These are phyloP conservation scores for Hippopotamyrus pictus DNA, from an alignment of 2,797 vertebrate species.

Conservation along the genomic window DNA sequence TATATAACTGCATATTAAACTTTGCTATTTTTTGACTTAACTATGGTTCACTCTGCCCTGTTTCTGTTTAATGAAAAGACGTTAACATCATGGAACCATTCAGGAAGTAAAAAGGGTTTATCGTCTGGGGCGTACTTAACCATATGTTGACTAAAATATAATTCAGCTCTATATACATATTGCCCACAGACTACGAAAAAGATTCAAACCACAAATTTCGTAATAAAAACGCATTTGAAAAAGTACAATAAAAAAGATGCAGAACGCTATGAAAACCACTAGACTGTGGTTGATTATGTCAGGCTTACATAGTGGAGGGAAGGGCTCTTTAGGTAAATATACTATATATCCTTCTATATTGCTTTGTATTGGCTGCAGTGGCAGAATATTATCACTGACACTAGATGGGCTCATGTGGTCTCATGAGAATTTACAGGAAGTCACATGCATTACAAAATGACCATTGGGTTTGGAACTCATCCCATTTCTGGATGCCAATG, in stretches of 20 bases:
- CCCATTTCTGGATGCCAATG: neutral
- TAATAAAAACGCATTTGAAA: conserved; percentile 54
- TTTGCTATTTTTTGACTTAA: neutral
- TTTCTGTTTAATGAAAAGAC: neutral
- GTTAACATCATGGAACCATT: conserved; percentile 14
- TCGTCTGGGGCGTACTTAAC: conserved; percentile 40
- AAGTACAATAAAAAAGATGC: conserved; percentile 49
- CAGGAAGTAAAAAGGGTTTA: conserved; percentile 43
- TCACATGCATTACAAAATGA: neutral
- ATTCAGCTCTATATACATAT: conserved; percentile 51
- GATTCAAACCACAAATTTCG: conserved; percentile 44
- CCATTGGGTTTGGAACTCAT: neutral
- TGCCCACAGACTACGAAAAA: conserved; percentile 42
- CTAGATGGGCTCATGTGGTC: neutral
- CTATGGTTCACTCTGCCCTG: neutral
- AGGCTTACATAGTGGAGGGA: conserved; percentile 43
- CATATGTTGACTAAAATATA: conserved; percentile 50
- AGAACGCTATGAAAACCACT: conserved; percentile 54
- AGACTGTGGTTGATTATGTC: conserved; percentile 58
- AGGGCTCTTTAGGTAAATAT: conserved; percentile 42
- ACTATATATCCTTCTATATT: conserved; percentile 44
- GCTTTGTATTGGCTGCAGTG: conserved; percentile 32
- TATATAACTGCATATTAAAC: neutral
- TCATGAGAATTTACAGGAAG: neutral
- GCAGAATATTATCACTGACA: conserved; percentile 12